Evolutionary conservation across 2,797 vertebrate genomes (phyloP).

Genomic region (Nasua narica): DNA sequence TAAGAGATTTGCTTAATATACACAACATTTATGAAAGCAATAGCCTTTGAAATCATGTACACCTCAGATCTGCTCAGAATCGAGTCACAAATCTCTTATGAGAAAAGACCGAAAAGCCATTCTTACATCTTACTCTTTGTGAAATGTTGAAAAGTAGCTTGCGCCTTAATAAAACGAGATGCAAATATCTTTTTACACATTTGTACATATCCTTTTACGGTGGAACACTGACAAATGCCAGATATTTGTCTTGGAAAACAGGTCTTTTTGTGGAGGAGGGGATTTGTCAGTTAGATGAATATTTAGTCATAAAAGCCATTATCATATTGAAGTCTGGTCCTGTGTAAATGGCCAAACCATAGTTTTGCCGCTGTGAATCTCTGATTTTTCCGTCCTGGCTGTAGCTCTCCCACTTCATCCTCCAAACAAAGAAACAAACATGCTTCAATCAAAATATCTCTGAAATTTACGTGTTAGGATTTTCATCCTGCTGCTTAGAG

Average conservation of each 20-base stretch:
- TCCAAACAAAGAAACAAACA: not conserved
- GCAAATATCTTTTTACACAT: not conserved
- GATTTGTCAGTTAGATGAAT: not conserved
- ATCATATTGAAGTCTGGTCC: not conserved
- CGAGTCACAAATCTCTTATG: not conserved
- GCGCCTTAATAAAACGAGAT: not conserved
- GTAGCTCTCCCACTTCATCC: accelerated
- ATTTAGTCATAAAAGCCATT: not conserved
- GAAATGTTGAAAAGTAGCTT: not conserved
- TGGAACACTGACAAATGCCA: not conserved
- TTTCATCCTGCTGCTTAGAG: constrained; percentile 3
- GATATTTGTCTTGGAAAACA: not conserved
- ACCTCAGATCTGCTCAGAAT: not conserved
- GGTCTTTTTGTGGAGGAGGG: not conserved
- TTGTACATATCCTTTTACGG: not conserved
- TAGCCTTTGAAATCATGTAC: not conserved
- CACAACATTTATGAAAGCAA: not conserved
- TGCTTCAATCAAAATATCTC: not conserved
- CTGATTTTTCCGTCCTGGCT: not conserved
- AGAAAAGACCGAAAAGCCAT: not conserved
- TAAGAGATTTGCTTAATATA: not conserved
- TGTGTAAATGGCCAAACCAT: not conserved
- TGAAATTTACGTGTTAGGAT: not conserved
- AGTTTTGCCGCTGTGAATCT: not conserved
- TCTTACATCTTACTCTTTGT: not conserved